phyloP scores from a whole-genome alignment of 1,140 invertebrate genomes.

The Metaphire vulgaris region DNA sequence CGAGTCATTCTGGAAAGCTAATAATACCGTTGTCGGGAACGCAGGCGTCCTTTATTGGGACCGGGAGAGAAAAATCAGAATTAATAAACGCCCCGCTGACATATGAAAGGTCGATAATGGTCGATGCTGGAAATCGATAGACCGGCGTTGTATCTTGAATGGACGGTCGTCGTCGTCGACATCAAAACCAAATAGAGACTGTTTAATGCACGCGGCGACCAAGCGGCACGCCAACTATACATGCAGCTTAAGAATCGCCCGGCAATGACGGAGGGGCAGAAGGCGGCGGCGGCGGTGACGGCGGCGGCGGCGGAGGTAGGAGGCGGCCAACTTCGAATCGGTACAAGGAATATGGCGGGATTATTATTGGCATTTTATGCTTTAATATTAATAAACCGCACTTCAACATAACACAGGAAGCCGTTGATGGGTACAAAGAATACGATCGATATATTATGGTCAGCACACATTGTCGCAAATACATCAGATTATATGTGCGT shows the following conservation, averaged over 20 bases:
- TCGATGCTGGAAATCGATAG: background rate
- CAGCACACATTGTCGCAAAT: too few species aligned
- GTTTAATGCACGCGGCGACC: too few species aligned
- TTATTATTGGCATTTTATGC: constrained; percentile 3
- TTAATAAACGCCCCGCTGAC: background rate
- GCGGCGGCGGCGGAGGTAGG: background rate
- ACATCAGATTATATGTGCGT: too few species aligned
- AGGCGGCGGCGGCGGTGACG: background rate
- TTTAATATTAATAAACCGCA: background rate
- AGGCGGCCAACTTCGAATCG: too few species aligned
- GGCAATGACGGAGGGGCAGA: too few species aligned
- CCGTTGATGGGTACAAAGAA: background rate
- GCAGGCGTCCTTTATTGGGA: background rate
- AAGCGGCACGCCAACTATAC: too few species aligned
- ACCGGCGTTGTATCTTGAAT: background rate
- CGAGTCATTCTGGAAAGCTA: background rate
- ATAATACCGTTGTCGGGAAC: background rate
- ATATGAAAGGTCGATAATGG: constrained; percentile 2
- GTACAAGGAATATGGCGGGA: background rate
- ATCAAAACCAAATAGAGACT: too few species aligned
- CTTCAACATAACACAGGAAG: background rate
- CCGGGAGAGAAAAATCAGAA: background rate
- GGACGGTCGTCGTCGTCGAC: too few species aligned
- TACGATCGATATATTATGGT: background rate
- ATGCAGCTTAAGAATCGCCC: too few species aligned